phyloP scores from a whole-genome alignment of 2,113 vertebrate species.

The Prionailurus viverrinus region DNA sequence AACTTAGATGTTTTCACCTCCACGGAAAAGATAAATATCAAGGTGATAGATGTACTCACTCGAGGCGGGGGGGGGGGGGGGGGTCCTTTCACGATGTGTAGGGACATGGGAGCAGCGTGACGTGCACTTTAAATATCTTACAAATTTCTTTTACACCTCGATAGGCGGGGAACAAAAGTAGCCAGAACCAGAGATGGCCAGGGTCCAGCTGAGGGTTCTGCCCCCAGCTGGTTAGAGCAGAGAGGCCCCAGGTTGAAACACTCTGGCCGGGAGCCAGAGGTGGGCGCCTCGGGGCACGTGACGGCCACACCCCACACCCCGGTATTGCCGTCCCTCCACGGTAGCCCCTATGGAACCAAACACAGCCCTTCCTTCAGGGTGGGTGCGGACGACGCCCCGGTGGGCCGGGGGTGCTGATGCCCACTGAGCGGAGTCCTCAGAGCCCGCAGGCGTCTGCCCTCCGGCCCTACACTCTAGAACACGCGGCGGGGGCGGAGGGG shows the following conservation, averaged over 20 bases:
- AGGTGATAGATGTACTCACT: not conserved
- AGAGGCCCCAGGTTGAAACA: too few relatives aligned
- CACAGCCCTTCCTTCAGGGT: accelerated
- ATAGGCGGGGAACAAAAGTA: not conserved
- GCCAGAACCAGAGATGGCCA: accelerated
- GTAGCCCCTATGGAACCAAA: not conserved
- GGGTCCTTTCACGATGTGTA: accelerated
- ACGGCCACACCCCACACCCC: accelerated
- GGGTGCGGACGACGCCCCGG: accelerated
- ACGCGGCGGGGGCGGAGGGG: accelerated
- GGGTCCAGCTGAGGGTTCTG: not conserved
- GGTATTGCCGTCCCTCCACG: accelerated
- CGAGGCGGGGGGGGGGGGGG: too few relatives aligned
- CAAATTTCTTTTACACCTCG: not conserved
- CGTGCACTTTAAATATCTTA: accelerated
- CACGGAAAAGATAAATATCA: accelerated
- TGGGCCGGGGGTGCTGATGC: accelerated
- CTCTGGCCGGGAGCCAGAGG: accelerated
- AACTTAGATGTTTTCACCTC: not conserved
- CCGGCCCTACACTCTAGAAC: not conserved
- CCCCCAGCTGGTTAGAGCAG: accelerated
- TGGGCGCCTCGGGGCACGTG: accelerated
- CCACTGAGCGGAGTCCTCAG: accelerated
- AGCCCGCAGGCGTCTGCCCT: accelerated
- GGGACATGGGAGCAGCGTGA: accelerated